phyloP scores from a whole-genome alignment of 2,113 vertebrate genomes.

The Pteropus alecto region DNA sequence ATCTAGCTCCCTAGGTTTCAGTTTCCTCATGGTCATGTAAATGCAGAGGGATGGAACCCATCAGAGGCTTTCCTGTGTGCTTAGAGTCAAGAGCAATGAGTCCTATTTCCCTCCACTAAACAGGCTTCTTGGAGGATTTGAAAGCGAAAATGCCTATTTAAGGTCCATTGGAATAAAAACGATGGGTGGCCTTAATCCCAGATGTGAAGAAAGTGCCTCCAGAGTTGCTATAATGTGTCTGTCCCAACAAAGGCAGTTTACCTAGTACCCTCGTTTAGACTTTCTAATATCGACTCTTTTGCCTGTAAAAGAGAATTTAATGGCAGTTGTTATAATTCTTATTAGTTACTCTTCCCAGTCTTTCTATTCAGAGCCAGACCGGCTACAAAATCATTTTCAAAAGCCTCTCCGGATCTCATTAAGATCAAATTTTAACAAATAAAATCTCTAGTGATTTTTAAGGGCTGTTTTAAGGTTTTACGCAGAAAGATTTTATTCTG shows the following conservation, averaged over 20 bases:
- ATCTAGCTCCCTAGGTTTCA: constrained; percentile 44
- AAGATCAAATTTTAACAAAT: not conserved
- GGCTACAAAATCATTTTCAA: constrained; percentile 8
- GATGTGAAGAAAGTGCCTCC: not conserved
- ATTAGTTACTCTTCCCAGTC: not conserved
- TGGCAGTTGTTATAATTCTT: not conserved
- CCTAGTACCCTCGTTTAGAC: not conserved
- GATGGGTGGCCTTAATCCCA: constrained; percentile 6
- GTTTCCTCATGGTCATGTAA: constrained; percentile 59
- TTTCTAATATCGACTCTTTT: constrained; percentile 6
- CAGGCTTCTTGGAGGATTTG: not conserved
- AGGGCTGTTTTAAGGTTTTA: not conserved
- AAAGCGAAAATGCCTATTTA: not conserved
- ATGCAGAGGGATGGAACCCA: constrained; percentile 21
- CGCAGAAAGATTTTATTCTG: not conserved
- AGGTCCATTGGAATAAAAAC: constrained; percentile 38
- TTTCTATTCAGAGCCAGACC: constrained; percentile 32
- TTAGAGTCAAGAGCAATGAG: not conserved
- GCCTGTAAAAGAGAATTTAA: not conserved
- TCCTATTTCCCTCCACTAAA: constrained; percentile 19
- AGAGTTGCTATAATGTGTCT: not conserved
- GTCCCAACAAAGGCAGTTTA: not conserved
- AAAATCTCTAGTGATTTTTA: not conserved
- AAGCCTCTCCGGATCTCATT: not conserved
- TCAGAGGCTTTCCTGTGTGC: not conserved